These are phyloP conservation scores for Phenacoccus solenopsis DNA, from an alignment of 1,140 invertebrate species.

Conservation along the genomic window DNA sequence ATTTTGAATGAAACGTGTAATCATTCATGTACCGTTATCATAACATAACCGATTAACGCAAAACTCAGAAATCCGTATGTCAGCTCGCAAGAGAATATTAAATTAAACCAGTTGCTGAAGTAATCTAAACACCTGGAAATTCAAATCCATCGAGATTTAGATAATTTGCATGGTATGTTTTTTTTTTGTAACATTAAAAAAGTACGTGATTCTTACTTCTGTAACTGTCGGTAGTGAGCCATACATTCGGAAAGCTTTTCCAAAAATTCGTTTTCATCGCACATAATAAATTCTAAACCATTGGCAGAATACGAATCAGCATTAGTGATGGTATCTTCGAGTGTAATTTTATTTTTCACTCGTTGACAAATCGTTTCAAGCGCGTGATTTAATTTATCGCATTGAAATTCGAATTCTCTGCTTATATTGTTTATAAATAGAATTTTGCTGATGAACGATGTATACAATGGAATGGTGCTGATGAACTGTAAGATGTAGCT, in stretches of 20 bases:
- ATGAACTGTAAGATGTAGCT: conserved; percentile 6
- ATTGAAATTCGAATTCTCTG: neutral
- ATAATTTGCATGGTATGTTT: too few species aligned
- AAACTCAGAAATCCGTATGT: conserved; percentile 4
- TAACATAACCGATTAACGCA: neutral
- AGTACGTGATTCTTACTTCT: neutral
- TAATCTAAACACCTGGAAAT: conserved; percentile 6
- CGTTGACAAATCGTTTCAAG: neutral
- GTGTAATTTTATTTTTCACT: neutral
- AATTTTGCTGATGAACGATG: conserved; percentile 2
- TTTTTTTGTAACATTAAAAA: neutral
- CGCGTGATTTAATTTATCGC: neutral
- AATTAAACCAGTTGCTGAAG: conserved; percentile 5
- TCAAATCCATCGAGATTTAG: too few species aligned
- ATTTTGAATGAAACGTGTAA: too few species aligned
- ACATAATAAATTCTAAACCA: neutral
- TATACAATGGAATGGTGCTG: neutral
- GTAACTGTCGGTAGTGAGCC: neutral
- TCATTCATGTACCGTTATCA: neutral
- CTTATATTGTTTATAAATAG: neutral
- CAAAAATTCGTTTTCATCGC: conserved; percentile 2
- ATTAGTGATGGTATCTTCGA: neutral
- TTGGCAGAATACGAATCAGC: neutral
- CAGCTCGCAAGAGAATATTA: conserved; percentile 7
- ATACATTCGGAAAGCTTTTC: neutral